Percentiles rank a stretch among this genome's conserved stretches.
These are phyloP conservation scores for Erpobdella octoculata DNA, from an alignment of 2,888 invertebrate genomes.

Conservation along the genomic window DNA sequence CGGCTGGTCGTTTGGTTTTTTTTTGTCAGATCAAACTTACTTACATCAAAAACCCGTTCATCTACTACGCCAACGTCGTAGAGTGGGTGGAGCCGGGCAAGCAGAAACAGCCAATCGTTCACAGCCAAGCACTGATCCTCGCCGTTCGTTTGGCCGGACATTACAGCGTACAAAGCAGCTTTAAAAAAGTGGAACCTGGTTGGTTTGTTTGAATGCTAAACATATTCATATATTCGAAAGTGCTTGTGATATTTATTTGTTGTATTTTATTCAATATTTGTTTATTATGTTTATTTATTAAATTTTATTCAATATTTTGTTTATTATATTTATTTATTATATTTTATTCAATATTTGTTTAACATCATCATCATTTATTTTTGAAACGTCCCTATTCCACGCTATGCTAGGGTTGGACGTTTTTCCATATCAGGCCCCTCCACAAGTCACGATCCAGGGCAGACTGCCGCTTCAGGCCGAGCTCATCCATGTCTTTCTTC, in stretches of 20 bases:
- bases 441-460: too few relatives aligned
- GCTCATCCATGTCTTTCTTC: too few relatives aligned
- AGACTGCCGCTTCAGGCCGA: too few relatives aligned
- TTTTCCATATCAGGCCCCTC: too few relatives aligned
- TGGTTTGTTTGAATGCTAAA: not conserved
- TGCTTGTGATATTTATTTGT: not conserved
- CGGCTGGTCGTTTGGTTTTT: not conserved
- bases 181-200: not conserved
- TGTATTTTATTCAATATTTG: not conserved
- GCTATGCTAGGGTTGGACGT: too few relatives aligned
- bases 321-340: not conserved
- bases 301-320: not conserved
- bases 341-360: not conserved
- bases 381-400: too few relatives aligned
- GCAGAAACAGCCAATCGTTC: not conserved
- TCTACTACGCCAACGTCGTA: slow-evolving; percentile 15
- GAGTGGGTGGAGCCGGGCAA: slow-evolving; percentile 19
- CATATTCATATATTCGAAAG: not conserved
- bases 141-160: slow-evolving; percentile 8
- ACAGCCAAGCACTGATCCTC: not conserved
- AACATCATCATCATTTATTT: too few relatives aligned
- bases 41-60: slow-evolving; percentile 11
- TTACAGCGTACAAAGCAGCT: not conserved
- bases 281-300: too few relatives aligned
- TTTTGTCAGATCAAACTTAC: not conserved